Evolutionary conservation across 2,888 invertebrate species (phyloP), one percentile per base, ranked within the genome.

Genomic region (Oscheius onirici): DNA sequence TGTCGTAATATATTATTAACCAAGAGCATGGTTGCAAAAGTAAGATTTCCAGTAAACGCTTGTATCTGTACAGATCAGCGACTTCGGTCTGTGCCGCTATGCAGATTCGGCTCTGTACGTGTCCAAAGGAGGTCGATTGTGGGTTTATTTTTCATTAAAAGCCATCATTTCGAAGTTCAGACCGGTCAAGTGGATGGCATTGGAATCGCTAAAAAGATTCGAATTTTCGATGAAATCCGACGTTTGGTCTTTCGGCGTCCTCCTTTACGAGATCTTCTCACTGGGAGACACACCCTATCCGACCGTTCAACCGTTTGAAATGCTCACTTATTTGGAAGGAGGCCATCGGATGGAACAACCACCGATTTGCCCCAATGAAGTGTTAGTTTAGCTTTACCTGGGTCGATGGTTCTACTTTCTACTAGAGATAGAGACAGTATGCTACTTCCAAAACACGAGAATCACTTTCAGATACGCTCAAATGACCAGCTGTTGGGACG

Each of bases 141-240:
- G 34, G 8, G 34, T 3, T 8, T 34, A 6, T 8, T 34, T 0
- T 34, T 6, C 34, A 6, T 8, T 34, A 34, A 34, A 34, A 34
- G 3, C 8, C 3, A 6, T 34, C n/a, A n/a, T 34, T 0, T 34
- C 34, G 34, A 34, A 3, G 3, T 34, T 34, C 34, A 34, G 34
- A 34, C 84, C 84, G 6, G 78, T 84, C 3, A 84, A 84, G 72
- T 84, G 83, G 83, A 84, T 84, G 84, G 76, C 84, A 22, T 68
- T 76, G 0, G 84, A 84, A 68, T 78, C 84, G 15, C 71, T 84
- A 55, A 83, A 81, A 41, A 74, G 74, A 49, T 80, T 80, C 72
- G 83, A 84, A 61, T 84, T 77, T 73, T 75, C 80, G 0, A 61
- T 74, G 20, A 81, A 80, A 69, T 77, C 76, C 40, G 84, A 84